phyloP scores from a whole-genome alignment of 2,113 vertebrate genomes.

The Polypterus bichir region DNA sequence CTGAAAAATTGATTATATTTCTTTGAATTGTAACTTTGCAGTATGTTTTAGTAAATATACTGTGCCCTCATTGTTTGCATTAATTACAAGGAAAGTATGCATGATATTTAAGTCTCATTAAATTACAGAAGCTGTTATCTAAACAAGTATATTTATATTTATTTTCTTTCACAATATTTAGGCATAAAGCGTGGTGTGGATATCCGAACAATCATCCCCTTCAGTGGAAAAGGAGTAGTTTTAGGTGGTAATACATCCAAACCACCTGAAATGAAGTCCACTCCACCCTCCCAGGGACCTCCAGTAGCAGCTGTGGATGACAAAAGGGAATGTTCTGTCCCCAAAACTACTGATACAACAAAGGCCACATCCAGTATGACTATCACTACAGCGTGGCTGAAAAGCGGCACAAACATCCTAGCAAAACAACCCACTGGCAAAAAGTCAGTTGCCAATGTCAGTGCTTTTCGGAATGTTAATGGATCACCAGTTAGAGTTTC shows the following conservation, averaged over 20 bases:
- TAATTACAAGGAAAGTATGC: too few relatives aligned
- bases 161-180: slow-evolving; percentile 25
- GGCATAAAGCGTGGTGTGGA: slow-evolving; percentile 35
- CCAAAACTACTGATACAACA: not conserved
- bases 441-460: slow-evolving; percentile 45
- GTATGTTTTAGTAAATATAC: too few relatives aligned
- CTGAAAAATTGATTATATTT: too few relatives aligned
- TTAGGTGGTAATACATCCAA: slow-evolving; percentile 13
- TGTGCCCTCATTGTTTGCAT: too few relatives aligned
- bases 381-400: not conserved
- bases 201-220: slow-evolving; percentile 52
- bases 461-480: slow-evolving; percentile 45
- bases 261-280: slow-evolving; percentile 8
- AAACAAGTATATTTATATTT: too few relatives aligned
- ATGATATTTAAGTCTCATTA: too few relatives aligned
- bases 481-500: slow-evolving; percentile 54
- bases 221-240: slow-evolving; percentile 66
- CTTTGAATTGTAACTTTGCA: too few relatives aligned
- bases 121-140: too few relatives aligned
- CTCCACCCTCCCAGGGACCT: not conserved
- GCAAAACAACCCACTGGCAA: slow-evolving; percentile 15
- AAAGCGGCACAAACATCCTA: not conserved
- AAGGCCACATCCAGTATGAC: not conserved
- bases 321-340: not conserved
- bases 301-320: not conserved